Percentiles rank a stretch among this genome's conserved stretches.
Evolutionary conservation across 2,113 vertebrate species (phyloP).

Genomic region (Chascanopsetta lugubris): DNA sequence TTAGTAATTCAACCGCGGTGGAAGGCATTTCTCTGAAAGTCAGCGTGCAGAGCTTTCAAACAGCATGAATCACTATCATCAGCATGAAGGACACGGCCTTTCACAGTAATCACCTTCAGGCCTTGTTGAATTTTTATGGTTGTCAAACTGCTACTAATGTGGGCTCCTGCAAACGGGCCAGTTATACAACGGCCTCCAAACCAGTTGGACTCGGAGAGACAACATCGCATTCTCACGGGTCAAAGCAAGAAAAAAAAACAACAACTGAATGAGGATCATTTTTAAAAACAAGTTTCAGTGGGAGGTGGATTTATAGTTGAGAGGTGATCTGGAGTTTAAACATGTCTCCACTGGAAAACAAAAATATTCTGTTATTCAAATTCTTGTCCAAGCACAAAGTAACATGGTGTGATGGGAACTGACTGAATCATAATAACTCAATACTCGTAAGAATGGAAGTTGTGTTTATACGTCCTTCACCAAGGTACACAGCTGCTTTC

Average conservation of each 20-base stretch:
- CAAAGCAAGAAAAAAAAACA: too few species aligned
- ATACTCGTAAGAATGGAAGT: too few species aligned
- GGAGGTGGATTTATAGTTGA: too few species aligned
- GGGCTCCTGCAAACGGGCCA: background rate
- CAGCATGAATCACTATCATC: constrained; percentile 26
- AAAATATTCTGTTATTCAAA: background rate
- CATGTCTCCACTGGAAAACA: too few species aligned
- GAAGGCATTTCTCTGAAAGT: constrained; percentile 49
- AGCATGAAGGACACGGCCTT: constrained; percentile 42
- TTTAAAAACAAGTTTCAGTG: too few species aligned
- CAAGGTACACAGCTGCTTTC: too few species aligned
- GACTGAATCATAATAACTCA: too few species aligned
- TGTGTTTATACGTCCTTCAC: too few species aligned
- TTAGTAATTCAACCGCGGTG: constrained; percentile 55
- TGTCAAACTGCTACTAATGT: background rate
- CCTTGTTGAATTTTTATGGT: background rate
- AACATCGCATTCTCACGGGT: background rate
- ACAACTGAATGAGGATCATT: too few species aligned
- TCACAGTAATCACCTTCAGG: constrained; percentile 35
- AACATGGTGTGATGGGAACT: too few species aligned
- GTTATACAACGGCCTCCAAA: background rate
- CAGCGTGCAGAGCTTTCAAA: constrained; percentile 46
- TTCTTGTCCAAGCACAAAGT: too few species aligned
- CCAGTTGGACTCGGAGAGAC: background rate
- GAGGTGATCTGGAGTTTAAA: too few species aligned